phyloP scores from a whole-genome alignment of 2,797 vertebrate genomes.

The Epinephelus malabaricus region DNA sequence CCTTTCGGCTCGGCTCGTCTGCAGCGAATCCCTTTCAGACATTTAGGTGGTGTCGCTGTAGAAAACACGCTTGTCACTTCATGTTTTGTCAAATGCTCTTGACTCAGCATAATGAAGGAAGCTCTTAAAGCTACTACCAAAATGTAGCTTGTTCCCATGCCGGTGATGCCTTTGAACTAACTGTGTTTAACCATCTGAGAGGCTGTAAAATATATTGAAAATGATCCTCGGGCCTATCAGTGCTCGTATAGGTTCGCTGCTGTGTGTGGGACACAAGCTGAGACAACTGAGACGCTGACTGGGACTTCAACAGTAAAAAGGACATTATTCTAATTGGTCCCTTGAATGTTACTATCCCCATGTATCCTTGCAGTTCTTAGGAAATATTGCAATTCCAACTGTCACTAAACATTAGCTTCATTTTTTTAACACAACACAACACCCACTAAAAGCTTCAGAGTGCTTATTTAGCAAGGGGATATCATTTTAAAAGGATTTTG shows the following conservation, averaged over 20 bases:
- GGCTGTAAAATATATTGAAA: conserved; percentile 50
- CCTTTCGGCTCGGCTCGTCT: conserved; percentile 37
- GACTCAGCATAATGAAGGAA: conserved; percentile 65
- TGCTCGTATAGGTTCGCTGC: conserved; percentile 33
- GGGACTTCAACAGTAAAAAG: conserved; percentile 34
- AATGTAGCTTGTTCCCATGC: conserved; percentile 29
- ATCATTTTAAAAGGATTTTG: background rate
- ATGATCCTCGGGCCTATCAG: conserved; percentile 41
- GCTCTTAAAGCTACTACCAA: conserved; percentile 43
- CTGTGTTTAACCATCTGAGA: conserved; percentile 57
- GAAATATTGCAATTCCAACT: conserved; percentile 49
- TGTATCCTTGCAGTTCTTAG: conserved; percentile 28
- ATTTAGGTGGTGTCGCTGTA: conserved; percentile 44
- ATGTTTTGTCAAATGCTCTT: conserved; percentile 60
- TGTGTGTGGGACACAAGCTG: conserved; percentile 28
- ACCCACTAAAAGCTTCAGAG: conserved; percentile 20
- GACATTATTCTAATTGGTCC: conserved; percentile 72
- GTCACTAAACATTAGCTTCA: conserved; percentile 48
- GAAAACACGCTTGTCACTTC: conserved; percentile 71
- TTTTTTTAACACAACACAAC: conserved; percentile 21
- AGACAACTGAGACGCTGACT: conserved; percentile 42
- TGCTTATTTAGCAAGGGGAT: conserved; percentile 18
- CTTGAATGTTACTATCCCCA: conserved; percentile 37
- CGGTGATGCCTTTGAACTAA: conserved; percentile 48
- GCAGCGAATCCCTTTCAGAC: conserved; percentile 55